Percentiles rank a stretch among this genome's conserved stretches.
Conservation (phyloP, 2,113 vertebrate species). For the Aspidoscelis tigris region DNA sequence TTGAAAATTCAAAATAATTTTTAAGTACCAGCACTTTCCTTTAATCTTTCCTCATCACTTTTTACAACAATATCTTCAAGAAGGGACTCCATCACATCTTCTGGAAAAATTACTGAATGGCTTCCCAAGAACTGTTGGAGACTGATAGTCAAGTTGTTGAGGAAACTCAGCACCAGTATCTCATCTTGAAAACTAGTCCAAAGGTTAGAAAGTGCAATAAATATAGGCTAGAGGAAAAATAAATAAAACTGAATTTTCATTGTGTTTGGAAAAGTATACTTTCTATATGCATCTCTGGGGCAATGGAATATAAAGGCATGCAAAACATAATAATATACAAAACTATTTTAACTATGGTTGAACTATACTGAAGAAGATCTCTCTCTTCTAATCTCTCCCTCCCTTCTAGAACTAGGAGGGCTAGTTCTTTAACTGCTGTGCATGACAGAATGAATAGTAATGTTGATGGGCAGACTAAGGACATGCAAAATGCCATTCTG, state of each 20-base stretch:
- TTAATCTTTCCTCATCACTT: constrained; percentile 81
- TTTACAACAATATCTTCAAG: constrained; percentile 79
- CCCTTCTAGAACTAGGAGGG: too few relatives aligned
- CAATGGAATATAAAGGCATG: not conserved
- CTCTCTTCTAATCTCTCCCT: not conserved
- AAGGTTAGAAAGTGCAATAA: constrained; percentile 80
- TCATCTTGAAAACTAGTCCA: constrained; percentile 88
- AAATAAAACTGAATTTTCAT: constrained; percentile 31
- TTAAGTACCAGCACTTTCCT: constrained; percentile 81
- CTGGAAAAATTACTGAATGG: constrained; percentile 78
- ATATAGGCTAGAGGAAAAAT: constrained; percentile 81
- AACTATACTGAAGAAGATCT: not conserved
- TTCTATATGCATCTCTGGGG: not conserved
- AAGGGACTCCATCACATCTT: constrained; percentile 72
- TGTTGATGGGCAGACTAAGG: not conserved
- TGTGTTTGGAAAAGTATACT: not conserved
- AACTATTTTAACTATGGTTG: not conserved
- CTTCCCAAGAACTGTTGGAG: constrained; percentile 81
- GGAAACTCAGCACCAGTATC: constrained; percentile 81
- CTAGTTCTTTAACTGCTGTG: not conserved
- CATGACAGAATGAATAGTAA: too few relatives aligned
- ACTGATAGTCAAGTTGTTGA: constrained; percentile 74
- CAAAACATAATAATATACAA: not conserved
- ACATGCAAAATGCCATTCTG: not conserved
- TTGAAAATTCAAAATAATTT: not conserved